A percentile compares a stretch with the other conserved stretches of the same genome.
These are phyloP conservation scores for Poicephalus gulielmi DNA, from an alignment of 2,113 vertebrate species.

Conservation along the genomic window DNA sequence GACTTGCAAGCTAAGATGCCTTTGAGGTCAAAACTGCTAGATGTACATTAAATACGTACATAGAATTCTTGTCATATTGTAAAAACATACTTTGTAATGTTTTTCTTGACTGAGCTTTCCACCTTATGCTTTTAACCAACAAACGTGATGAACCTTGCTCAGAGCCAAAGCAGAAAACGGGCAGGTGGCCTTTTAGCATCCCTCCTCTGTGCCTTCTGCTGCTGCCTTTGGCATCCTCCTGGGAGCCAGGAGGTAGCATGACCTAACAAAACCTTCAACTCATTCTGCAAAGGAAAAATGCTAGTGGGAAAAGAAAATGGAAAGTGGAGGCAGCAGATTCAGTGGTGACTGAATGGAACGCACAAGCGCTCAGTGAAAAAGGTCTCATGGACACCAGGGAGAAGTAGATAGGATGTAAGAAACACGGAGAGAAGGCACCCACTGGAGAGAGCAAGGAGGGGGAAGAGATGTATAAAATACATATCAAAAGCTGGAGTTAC, in stretches of 20 bases:
- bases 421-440: background rate
- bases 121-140: background rate
- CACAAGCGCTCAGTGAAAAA: background rate
- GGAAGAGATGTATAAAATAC: background rate
- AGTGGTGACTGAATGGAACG: background rate
- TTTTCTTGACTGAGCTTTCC: background rate
- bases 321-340: background rate
- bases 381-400: background rate
- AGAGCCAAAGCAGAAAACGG: background rate
- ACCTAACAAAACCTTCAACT: background rate
- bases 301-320: accelerated
- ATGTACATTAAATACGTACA: background rate
- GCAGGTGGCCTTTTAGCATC: slow-evolving; percentile 25
- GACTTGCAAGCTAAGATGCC: background rate
- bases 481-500: background rate
- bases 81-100: background rate
- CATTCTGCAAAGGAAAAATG: background rate
- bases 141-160: background rate
- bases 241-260: background rate
- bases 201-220: slow-evolving; percentile 23
- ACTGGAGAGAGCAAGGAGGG: background rate
- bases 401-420: background rate
- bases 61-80: background rate
- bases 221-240: background rate
- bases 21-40: background rate